Evolutionary conservation across 2,113 vertebrate species (phyloP).

Genomic region (Colistium nudipinnis): DNA sequence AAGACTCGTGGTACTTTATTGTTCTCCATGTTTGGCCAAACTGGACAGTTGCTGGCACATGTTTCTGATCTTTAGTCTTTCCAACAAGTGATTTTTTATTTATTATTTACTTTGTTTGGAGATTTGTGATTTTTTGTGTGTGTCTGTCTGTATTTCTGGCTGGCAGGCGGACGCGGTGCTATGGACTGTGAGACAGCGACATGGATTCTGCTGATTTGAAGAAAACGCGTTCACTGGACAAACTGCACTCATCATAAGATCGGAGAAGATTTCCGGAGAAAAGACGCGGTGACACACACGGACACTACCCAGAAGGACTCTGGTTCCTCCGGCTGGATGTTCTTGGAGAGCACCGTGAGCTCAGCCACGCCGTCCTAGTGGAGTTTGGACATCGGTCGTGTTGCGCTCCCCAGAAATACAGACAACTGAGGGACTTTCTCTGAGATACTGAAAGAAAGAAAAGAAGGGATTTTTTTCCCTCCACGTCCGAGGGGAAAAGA

Average conservation of each 20-base stretch:
- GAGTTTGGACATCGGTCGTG: conserved; percentile 30
- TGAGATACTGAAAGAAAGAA: conserved; percentile 29
- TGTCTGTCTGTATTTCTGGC: background rate
- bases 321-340: conserved; percentile 1
- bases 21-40: background rate
- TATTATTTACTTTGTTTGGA: conserved; percentile 1
- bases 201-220: conserved; percentile 55
- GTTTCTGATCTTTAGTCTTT: background rate
- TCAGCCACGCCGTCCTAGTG: conserved; percentile 6
- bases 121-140: background rate
- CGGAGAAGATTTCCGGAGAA: background rate
- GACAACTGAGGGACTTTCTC: conserved; percentile 12
- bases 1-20: conserved; percentile 23
- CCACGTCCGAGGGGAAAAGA: conserved; percentile 65
- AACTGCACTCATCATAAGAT: conserved; percentile 12
- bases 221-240: conserved; percentile 26
- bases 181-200: conserved; percentile 16
- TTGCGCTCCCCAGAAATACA: conserved; percentile 45
- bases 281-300: conserved; percentile 1
- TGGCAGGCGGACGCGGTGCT: conserved; percentile 13
- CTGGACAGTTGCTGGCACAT: background rate
- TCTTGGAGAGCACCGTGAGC: conserved; percentile 40
- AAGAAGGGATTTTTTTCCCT: conserved; percentile 4
- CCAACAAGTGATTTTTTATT: background rate
- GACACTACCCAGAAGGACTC: background rate